These are phyloP conservation scores for Nasonia vitripennis DNA, from an alignment of 1,140 invertebrate species.

Conservation along the genomic window DNA sequence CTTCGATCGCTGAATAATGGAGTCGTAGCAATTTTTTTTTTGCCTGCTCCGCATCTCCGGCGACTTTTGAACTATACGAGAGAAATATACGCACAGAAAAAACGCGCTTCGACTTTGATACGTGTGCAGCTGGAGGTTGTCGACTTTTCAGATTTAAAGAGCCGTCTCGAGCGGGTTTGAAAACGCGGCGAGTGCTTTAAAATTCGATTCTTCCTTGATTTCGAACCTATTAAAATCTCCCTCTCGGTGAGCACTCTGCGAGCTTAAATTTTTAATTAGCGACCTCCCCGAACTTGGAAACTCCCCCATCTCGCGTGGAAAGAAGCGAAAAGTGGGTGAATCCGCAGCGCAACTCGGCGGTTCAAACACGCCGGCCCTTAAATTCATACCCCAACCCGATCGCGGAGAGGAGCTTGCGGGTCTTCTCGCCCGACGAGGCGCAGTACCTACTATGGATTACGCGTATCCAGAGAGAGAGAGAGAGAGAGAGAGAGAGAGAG, in stretches of 20 bases:
- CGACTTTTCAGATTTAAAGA: neutral
- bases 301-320: neutral
- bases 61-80: no score
- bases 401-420: neutral
- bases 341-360: neutral
- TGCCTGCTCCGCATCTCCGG: no score
- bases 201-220: neutral
- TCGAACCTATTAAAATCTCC: neutral
- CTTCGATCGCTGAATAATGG: neutral
- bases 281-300: neutral
- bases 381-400: neutral
- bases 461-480: slow-evolving; percentile 44
- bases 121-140: neutral
- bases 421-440: neutral
- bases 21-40: neutral
- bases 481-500: slow-evolving; percentile 45
- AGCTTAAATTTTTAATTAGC: slow-evolving; percentile 3
- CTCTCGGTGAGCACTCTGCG: neutral
- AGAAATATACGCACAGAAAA: no score
- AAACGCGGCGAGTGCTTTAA: neutral
- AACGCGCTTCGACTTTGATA: neutral
- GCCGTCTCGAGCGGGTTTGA: neutral
- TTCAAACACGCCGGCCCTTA: neutral
- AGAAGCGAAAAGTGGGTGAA: neutral
- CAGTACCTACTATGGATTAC: neutral